Percentiles rank a stretch among this genome's conserved stretches.
Conservation (phyloP, 2,113 vertebrate genomes). For the Tichodroma muraria region DNA sequence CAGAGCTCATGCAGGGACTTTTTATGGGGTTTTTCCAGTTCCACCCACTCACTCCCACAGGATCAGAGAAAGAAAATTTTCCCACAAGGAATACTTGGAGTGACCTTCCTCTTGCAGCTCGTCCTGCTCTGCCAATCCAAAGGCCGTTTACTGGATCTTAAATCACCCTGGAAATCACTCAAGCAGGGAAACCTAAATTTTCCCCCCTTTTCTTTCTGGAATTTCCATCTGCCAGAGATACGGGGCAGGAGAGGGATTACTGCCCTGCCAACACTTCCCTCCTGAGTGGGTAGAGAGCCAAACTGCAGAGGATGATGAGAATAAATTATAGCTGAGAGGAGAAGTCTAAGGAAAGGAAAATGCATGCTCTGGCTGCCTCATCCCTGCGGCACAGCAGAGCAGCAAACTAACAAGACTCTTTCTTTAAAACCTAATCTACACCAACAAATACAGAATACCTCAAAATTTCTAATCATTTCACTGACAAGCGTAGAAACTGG, state of each 20-base stretch:
- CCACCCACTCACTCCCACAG: background rate
- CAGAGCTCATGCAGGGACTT: background rate
- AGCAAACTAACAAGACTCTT: background rate
- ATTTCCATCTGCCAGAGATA: conserved; percentile 18
- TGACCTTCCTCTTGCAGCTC: background rate
- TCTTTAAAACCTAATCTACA: background rate
- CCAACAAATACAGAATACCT: background rate
- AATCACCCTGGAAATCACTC: background rate
- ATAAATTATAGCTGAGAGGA: conserved; percentile 23
- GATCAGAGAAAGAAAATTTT: background rate
- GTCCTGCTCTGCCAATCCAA: background rate
- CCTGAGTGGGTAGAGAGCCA: conserved; percentile 1
- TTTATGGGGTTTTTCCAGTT: conserved; percentile 8
- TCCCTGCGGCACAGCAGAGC: background rate
- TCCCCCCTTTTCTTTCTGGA: background rate
- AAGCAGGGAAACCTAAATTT: background rate
- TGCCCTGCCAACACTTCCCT: conserved; percentile 33
- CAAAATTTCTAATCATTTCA: background rate
- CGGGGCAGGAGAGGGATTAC: background rate
- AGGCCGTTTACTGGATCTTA: background rate
- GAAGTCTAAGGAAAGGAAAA: conserved; percentile 7
- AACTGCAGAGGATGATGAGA: conserved; percentile 35
- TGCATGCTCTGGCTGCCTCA: background rate
- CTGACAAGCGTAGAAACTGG: background rate
- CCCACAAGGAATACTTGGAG: background rate